A percentile compares a stretch with the other conserved stretches of the same genome.
Conservation (phyloP, 2,797 vertebrate genomes). For the Acridotheres tristis region DNA sequence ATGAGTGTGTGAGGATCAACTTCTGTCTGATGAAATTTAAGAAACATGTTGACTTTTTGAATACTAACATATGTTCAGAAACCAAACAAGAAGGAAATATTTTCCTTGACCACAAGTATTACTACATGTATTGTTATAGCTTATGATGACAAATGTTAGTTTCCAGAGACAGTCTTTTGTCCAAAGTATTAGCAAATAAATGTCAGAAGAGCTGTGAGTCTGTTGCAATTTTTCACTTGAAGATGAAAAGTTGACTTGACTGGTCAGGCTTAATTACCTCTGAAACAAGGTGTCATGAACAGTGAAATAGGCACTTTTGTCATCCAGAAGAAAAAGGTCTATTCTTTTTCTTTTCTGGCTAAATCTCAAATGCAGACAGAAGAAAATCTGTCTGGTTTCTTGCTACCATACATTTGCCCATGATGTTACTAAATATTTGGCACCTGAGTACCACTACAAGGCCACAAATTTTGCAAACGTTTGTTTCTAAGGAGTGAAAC, state of each 20-base stretch:
- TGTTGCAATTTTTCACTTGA: not conserved
- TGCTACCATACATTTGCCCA: fast-evolving
- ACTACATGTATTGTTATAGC: not conserved
- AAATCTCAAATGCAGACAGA: not conserved
- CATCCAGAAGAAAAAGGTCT: not conserved
- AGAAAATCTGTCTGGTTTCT: not conserved
- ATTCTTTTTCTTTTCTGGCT: not conserved
- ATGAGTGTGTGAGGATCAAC: not conserved
- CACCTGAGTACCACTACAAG: not conserved
- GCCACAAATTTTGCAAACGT: not conserved
- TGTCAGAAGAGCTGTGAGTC: not conserved
- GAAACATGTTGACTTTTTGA: not conserved
- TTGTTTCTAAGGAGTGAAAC: not conserved
- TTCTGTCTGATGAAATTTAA: not conserved
- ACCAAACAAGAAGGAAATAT: not conserved
- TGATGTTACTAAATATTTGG: not conserved
- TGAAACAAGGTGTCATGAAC: not conserved
- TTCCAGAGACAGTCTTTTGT: not conserved
- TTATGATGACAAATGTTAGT: not conserved
- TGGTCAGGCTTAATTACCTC: not conserved
- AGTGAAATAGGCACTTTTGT: not conserved
- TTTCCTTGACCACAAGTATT: not conserved
- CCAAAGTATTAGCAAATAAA: not conserved
- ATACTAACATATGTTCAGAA: not conserved
- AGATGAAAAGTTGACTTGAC: not conserved